Percentiles rank a stretch among this genome's conserved stretches.
phyloP scores from a whole-genome alignment of 1,140 invertebrate genomes.

The Helicoverpa armigera region DNA sequence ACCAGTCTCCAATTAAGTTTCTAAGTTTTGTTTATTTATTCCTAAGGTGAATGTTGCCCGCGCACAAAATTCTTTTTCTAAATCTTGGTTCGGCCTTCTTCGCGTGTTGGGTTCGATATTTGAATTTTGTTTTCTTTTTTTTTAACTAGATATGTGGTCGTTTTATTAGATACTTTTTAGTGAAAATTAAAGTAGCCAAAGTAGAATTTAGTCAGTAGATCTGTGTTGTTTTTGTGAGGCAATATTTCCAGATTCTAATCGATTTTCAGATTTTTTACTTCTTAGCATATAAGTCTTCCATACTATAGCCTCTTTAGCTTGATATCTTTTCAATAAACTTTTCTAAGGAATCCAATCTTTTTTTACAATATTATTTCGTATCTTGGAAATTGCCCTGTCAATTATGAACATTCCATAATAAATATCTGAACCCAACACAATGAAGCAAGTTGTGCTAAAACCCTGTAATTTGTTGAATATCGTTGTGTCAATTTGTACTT shows the following conservation, averaged over 20 bases:
- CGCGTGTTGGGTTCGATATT: neutral
- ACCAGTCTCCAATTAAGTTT: conserved; percentile 49
- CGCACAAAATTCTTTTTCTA: conserved; percentile 54
- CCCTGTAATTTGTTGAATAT: conserved; percentile 30
- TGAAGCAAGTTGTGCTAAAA: conserved; percentile 6
- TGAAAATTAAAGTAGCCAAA: neutral
- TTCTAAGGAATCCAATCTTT: no score
- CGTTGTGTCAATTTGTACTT: conserved; percentile 63
- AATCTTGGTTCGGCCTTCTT: neutral
- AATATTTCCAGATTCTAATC: neutral
- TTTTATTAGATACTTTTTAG: neutral
- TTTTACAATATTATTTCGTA: no score
- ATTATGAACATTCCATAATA: conserved; percentile 40
- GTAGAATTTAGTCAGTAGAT: conserved; percentile 1
- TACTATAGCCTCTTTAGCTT: neutral
- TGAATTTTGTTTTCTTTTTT: neutral
- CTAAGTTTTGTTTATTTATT: conserved; percentile 42
- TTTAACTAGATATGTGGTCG: neutral
- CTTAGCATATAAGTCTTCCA: neutral
- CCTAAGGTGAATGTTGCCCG: conserved; percentile 35
- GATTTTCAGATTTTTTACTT: neutral
- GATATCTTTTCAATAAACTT: no score
- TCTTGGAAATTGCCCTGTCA: no score
- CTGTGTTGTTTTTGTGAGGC: neutral
- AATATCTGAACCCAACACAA: neutral